Evolutionary conservation across 2,797 vertebrate genomes (phyloP), one percentile per base, ranked within the genome.

Genomic region (Thunnus albacares): DNA sequence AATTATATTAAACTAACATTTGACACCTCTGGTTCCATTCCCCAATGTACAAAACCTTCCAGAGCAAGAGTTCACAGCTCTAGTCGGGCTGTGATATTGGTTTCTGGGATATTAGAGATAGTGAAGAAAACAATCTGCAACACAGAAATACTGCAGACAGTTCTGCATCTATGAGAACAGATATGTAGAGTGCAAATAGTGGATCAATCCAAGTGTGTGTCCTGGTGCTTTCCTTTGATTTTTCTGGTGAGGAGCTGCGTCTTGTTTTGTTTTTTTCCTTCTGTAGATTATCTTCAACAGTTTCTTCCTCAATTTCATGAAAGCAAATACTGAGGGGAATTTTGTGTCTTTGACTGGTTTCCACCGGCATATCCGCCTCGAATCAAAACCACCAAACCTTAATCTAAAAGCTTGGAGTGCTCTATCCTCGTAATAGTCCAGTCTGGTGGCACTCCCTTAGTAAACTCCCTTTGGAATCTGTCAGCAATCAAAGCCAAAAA

Each of bases 391-490:
- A 26, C 62, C 28, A 5, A 30, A 30, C 28, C 75, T 97, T 91
- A 99, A 74, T 97, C 96, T 77, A 99, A 89, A 82, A 99, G 94
- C 70, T 96, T 98, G 68, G 96, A 96, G 91, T 99, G 97, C 81
- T 98, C 97, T 91, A 99, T 97, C 84, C 96, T 94, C 12, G 97
- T 97, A 78, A 99, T 98, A 86, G 93, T 98, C 98, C 98, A 99
- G 84, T 97, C 96, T n/a, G 98, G 96, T 71, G 96, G 87, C 58
- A 96, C 97, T 74, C 97, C 98, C 92, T 97, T 93, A n/a, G 97
- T 99, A 88, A 98, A 99, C 90, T 99, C 98, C 84, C 98, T 97
- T 47, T 96, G 97, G 87, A 99, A 99, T 87, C 98, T 99, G 90
- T 18, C 83, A 80, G 67, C 73, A 38, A 79, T 3, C 13, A 63